Evolutionary conservation across 2,888 invertebrate species (phyloP).

Genomic region (Harpalus rubripes): DNA sequence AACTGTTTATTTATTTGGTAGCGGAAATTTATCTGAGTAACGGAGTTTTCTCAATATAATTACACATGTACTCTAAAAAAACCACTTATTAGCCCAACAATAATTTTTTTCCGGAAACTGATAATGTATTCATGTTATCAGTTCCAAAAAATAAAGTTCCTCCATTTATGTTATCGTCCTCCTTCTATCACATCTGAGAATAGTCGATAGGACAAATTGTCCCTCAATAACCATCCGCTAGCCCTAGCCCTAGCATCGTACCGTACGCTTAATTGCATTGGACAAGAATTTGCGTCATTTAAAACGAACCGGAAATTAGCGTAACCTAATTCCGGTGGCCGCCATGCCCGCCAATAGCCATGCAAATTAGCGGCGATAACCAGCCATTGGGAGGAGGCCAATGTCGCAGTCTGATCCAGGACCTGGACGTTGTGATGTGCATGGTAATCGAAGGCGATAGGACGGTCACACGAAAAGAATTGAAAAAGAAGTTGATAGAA

Average conservation of each 20-base stretch:
- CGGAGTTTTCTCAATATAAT: too few relatives aligned
- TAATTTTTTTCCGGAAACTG: neutral
- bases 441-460: neutral
- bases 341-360: slow-evolving; percentile 61
- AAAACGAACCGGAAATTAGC: slow-evolving; percentile 66
- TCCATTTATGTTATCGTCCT: neutral
- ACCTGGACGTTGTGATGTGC: neutral
- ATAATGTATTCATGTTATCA: slow-evolving; percentile 20
- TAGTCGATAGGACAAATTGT: slow-evolving; percentile 52
- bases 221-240: slow-evolving; percentile 28
- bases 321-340: slow-evolving; percentile 63
- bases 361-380: slow-evolving; percentile 64
- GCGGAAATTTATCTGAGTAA: too few relatives aligned
- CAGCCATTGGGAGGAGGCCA: slow-evolving; percentile 24
- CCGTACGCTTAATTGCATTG: slow-evolving; percentile 60
- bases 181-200: slow-evolving; percentile 21
- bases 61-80: too few relatives aligned
- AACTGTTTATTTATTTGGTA: too few relatives aligned
- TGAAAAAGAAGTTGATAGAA: neutral
- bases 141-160: slow-evolving; percentile 13
- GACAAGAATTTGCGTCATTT: slow-evolving; percentile 66
- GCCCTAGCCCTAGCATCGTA: neutral
- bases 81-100: too few relatives aligned
- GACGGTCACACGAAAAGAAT: neutral
- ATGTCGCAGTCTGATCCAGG: neutral